Base-by-base conservation (phyloP, 2,888 invertebrate genomes). In the Bimastos eiseni region DNA sequence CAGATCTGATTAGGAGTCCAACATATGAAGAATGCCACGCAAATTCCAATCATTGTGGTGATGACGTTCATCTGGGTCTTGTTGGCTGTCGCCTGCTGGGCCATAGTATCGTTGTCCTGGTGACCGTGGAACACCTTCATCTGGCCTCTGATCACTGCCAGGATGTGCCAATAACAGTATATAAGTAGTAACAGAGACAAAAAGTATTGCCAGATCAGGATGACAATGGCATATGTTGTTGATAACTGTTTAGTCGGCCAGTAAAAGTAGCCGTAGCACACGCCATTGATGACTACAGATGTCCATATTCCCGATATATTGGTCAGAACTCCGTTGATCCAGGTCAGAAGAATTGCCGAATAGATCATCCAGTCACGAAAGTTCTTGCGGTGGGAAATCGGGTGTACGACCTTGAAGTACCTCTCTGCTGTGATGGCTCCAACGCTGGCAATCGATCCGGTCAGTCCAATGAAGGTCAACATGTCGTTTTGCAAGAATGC, bases 361-460 rank as follows among this genome's bases (percentile, higher is more conserved):
- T 89, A 89, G 30, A 89, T 41, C 89, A 89, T 89, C 89, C 89
- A 89, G 89, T 89, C 41, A 15, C 89, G 41, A 41, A 89, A 89
- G 89, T 44, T 38, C 49, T 49, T 89, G 33, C 89, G 41, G 89
- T 89, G 89, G 37, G 89, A 41, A 41, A 89, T 89, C 44, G 89
- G 44, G 49, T 89, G 89, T 33, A 89, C 89, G 33, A 89, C 49
- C 89, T 89, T 89, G 89, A 89, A 41, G n/a, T 89, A 89, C 21
- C 89, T 37, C 44, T 89, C 89, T 13, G 34, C 49, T 33, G 89
- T 89, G 89, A 89, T 89, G 30, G 89, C 19, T 38, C 6, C 41
- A n/a, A 89, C 44, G 89, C 34, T 89, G 44, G 49, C 33, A 89
- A 44, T 89, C 41, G 89, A 89, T 15, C 89, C 89, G 24, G 34